phyloP scores from a whole-genome alignment of 1,140 invertebrate genomes.

The Drosophila arizonae region DNA sequence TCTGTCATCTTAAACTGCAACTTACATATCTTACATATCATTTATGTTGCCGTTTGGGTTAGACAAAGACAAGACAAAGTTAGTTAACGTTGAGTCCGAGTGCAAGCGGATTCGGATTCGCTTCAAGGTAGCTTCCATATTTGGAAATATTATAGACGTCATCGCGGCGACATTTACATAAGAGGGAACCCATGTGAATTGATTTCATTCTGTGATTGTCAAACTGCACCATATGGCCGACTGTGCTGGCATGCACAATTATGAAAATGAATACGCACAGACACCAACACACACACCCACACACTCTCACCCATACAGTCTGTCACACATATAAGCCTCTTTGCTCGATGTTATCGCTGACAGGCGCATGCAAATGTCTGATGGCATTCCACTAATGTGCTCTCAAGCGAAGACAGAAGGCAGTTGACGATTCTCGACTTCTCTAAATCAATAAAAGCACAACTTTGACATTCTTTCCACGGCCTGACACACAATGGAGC shows the following conservation, averaged over 20 bases:
- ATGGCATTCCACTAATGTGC: slow-evolving; percentile 54
- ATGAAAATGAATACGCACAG: slow-evolving; percentile 57
- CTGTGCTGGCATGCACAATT: slow-evolving; percentile 51
- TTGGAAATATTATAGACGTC: neutral
- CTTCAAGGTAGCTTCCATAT: slow-evolving; percentile 17
- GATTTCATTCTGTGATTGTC: slow-evolving; percentile 29
- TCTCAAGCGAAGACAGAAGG: slow-evolving; percentile 32
- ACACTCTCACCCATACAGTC: slow-evolving; percentile 12
- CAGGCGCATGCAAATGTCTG: slow-evolving; percentile 60
- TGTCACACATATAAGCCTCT: neutral
- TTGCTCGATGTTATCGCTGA: slow-evolving; percentile 29
- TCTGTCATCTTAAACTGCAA: slow-evolving; percentile 24
- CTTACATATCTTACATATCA: slow-evolving; percentile 49
- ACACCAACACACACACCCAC: neutral
- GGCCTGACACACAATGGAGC: slow-evolving; percentile 51
- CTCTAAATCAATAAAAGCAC: slow-evolving; percentile 51
- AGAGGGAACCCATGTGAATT: slow-evolving; percentile 52
- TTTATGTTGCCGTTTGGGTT: slow-evolving; percentile 35
- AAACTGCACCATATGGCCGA: slow-evolving; percentile 54
- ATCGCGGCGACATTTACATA: slow-evolving; percentile 56
- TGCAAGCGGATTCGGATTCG: slow-evolving; percentile 17
- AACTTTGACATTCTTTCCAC: slow-evolving; percentile 46
- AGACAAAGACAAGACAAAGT: slow-evolving; percentile 34
- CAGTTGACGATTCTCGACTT: slow-evolving; percentile 39
- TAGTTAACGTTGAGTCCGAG: slow-evolving; percentile 30